Percentiles rank a stretch among this genome's conserved stretches.
Evolutionary conservation across 2,797 vertebrate species (phyloP).

Genomic region (Sebastes cheni): DNA sequence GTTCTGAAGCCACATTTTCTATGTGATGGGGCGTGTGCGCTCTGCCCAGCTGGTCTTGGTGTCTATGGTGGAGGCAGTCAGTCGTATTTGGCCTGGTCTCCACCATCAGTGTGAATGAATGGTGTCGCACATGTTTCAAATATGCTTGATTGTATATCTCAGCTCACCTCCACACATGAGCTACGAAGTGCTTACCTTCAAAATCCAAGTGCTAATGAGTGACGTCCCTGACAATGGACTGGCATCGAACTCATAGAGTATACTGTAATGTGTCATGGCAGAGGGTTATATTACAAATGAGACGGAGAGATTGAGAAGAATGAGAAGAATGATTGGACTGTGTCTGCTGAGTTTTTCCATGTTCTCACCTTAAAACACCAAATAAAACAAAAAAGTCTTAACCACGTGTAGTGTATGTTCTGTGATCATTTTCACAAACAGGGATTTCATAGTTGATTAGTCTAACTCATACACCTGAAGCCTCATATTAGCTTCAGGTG

Average conservation of each 20-base stretch:
- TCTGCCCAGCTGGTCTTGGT: not conserved
- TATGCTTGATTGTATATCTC: conserved; percentile 59
- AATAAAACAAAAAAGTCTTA: conserved; percentile 72
- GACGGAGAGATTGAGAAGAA: conserved; percentile 28
- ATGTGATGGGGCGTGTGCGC: not conserved
- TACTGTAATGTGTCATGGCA: conserved; percentile 16
- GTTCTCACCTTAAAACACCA: conserved; percentile 74
- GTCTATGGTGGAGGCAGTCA: conserved; percentile 12
- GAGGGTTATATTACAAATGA: conserved; percentile 28
- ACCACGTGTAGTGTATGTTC: not conserved
- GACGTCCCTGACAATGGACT: not conserved
- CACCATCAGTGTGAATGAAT: conserved; percentile 9
- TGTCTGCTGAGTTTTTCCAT: conserved; percentile 48
- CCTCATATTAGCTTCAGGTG: not conserved
- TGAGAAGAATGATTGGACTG: conserved; percentile 47
- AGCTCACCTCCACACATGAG: conserved; percentile 52
- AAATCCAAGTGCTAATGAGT: conserved; percentile 13
- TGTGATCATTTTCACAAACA: conserved; percentile 26
- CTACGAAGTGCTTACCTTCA: conserved; percentile 58
- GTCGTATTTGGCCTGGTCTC: conserved; percentile 22
- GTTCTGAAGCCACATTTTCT: not conserved
- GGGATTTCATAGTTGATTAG: not conserved
- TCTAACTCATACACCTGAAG: not conserved
- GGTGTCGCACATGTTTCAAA: conserved; percentile 24
- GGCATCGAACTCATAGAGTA: conserved; percentile 27